A percentile compares a stretch with the other conserved stretches of the same genome.
Conservation (phyloP, 1,140 invertebrate genomes). For the Bombus polaris region DNA sequence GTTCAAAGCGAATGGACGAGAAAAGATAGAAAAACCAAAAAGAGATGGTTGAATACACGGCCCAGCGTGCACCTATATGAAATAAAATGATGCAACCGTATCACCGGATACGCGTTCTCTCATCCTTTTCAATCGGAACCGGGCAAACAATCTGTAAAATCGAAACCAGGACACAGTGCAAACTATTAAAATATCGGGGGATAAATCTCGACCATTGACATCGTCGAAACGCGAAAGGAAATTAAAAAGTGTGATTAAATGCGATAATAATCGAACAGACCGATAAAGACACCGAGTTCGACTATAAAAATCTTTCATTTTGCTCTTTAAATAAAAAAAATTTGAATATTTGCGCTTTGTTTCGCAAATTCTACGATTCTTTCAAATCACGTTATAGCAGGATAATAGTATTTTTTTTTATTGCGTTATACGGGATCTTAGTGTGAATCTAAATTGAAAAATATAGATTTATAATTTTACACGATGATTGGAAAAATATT, state of each 20-base stretch:
- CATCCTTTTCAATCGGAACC: not conserved
- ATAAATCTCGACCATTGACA: slow-evolving; percentile 12
- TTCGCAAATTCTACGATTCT: not conserved
- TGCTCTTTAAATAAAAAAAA: not conserved
- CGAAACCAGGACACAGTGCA: not conserved
- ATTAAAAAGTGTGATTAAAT: slow-evolving; percentile 24
- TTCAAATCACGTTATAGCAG: no score
- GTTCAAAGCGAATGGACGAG: not conserved
- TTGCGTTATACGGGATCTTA: no score
- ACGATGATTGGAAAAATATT: not conserved
- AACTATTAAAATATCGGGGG: slow-evolving; percentile 34
- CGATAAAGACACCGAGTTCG: not conserved
- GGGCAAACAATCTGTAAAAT: slow-evolving; percentile 27
- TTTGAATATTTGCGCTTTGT: no score
- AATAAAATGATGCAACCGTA: not conserved
- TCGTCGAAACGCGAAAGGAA: not conserved
- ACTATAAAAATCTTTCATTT: not conserved
- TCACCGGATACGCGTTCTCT: no score
- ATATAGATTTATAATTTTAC: not conserved
- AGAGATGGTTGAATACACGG: not conserved
- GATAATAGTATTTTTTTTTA: no score
- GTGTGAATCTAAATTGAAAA: no score
- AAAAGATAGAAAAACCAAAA: not conserved
- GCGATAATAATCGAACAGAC: not conserved
- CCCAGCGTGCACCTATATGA: not conserved